These are phyloP conservation scores for Oriolus oriolus DNA, from an alignment of 2,113 vertebrate species.

Conservation along the genomic window DNA sequence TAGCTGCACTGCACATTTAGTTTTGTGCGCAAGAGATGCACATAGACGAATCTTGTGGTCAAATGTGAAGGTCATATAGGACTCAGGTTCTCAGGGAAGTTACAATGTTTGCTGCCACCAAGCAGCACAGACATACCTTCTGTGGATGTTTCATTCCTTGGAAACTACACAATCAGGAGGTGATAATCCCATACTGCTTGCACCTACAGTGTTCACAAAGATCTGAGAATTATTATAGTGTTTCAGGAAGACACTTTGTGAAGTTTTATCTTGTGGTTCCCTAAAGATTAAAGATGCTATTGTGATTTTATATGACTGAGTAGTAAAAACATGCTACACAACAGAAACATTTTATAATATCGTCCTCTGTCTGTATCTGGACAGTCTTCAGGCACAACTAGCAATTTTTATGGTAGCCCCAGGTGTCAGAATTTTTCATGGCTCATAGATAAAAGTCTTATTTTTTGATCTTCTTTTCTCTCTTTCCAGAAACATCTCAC, in stretches of 20 bases:
- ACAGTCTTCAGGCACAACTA: not conserved
- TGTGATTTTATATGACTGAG: not conserved
- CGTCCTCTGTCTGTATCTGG: not conserved
- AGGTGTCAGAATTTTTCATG: not conserved
- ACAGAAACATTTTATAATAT: not conserved
- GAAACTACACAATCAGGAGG: not conserved
- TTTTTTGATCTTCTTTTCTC: not conserved
- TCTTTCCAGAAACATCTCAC: not conserved
- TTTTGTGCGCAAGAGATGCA: not conserved
- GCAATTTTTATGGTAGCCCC: not conserved
- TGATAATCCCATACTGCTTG: not conserved
- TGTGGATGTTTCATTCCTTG: not conserved
- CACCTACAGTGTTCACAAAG: not conserved
- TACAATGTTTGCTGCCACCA: not conserved
- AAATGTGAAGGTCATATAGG: not conserved
- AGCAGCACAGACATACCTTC: not conserved
- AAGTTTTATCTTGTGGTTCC: not conserved
- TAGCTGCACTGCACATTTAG: not conserved
- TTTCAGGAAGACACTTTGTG: not conserved
- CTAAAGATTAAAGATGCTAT: not conserved
- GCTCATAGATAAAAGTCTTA: not conserved
- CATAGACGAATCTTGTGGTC: not conserved
- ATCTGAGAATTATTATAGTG: not conserved
- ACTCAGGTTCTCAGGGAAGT: not conserved
- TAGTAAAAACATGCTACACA: not conserved